A percentile compares a stretch with the other conserved stretches of the same genome.
These are phyloP conservation scores for Automeris io DNA, from an alignment of 2,888 invertebrate genomes.

Conservation along the genomic window DNA sequence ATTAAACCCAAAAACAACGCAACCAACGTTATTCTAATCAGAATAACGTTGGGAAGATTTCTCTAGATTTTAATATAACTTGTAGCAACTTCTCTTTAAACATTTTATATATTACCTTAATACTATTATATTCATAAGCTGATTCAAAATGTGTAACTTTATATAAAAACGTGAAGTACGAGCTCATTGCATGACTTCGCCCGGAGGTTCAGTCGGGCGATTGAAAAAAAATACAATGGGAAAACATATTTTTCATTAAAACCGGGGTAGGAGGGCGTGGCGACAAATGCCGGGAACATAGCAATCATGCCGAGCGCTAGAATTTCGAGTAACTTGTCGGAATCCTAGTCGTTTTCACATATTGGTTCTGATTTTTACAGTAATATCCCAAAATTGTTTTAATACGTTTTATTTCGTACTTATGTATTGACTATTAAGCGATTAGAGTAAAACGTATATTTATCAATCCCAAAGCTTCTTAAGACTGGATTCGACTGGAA, in stretches of 20 bases:
- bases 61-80: too few species aligned
- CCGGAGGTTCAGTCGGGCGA: conserved; percentile 20
- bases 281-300: conserved; percentile 32
- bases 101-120: conserved; percentile 5
- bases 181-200: conserved; percentile 30
- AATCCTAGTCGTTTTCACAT: conserved; percentile 27
- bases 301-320: conserved; percentile 35
- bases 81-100: too few species aligned
- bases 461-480: too few species aligned
- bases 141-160: conserved; percentile 10
- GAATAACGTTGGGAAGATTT: too few species aligned
- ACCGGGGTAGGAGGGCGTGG: conserved; percentile 32
- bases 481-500: too few species aligned
- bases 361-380: not conserved
- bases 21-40: too few species aligned
- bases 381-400: not conserved
- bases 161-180: conserved; percentile 26
- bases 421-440: too few species aligned
- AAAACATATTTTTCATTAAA: conserved; percentile 49
- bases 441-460: too few species aligned
- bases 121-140: conserved; percentile 5
- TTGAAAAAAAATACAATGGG: conserved; percentile 28
- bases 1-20: too few species aligned
- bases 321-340: conserved; percentile 18
- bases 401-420: not conserved